Evolutionary conservation across 2,113 vertebrate genomes (phyloP).

Genomic region (Synodontis membranacea): DNA sequence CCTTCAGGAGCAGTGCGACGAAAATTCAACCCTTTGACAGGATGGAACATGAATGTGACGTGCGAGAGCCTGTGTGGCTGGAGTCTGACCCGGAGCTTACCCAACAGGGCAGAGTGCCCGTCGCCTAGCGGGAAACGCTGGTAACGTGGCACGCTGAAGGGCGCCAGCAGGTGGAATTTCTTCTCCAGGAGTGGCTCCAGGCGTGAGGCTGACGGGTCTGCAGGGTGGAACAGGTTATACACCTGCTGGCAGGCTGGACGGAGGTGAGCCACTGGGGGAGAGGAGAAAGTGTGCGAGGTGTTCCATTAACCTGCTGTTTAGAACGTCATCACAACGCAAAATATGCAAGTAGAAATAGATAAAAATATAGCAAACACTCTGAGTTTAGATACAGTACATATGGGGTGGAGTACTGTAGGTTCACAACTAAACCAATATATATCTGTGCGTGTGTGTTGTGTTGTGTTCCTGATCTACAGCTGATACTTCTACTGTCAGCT

Average conservation of each 20-base stretch:
- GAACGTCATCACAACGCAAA: not conserved
- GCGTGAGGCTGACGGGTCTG: conserved; percentile 94
- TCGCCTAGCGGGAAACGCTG: conserved; percentile 95
- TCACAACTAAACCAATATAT: not conserved
- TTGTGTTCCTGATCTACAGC: not conserved
- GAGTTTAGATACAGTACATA: not conserved
- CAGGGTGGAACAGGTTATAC: conserved; percentile 97
- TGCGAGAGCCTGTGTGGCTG: not conserved
- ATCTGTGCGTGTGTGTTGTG: too few relatives aligned
- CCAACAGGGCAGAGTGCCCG: conserved; percentile 87
- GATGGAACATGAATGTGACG: not conserved
- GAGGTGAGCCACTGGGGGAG: conserved; percentile 75
- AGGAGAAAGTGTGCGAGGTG: not conserved
- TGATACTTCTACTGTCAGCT: not conserved
- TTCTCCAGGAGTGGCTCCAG: conserved; percentile 94
- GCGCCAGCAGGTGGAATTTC: conserved; percentile 89
- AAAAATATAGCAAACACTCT: not conserved
- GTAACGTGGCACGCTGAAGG: conserved; percentile 89
- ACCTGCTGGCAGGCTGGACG: conserved; percentile 96
- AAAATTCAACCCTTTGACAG: not conserved
- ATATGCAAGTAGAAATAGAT: not conserved
- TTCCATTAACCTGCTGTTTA: not conserved
- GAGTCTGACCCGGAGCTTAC: conserved; percentile 49
- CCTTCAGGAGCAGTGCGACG: not conserved
- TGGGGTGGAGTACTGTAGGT: not conserved